phyloP scores from a whole-genome alignment of 2,797 vertebrate species.

The Protonibea diacanthus region DNA sequence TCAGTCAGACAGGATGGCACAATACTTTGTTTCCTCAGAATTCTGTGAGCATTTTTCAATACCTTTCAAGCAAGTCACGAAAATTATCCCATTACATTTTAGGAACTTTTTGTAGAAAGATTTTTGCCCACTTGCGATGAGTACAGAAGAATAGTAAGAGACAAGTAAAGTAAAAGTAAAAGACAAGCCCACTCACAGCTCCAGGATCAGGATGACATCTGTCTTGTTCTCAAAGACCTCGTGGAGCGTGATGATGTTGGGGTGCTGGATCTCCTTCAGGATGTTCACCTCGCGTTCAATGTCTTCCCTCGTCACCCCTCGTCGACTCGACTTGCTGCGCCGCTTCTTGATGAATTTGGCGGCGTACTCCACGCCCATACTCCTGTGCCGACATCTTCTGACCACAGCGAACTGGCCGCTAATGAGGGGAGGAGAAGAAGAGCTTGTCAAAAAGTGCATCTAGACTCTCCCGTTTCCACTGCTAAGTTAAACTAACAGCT shows the following conservation, averaged over 20 bases:
- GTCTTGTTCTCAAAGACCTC: conserved; percentile 97
- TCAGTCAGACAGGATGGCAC: too few species aligned
- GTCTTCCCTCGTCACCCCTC: conserved; percentile 94
- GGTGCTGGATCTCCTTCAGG: conserved; percentile 95
- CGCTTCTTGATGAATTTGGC: conserved; percentile 98
- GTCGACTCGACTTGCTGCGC: conserved; percentile 94
- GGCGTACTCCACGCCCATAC: conserved; percentile 89
- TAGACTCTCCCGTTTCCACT: background rate
- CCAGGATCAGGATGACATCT: conserved; percentile 97
- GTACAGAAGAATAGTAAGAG: background rate
- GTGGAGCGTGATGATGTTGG: conserved; percentile 95
- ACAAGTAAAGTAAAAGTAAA: too few species aligned
- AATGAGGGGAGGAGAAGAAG: background rate
- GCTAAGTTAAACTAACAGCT: background rate
- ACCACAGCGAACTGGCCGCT: conserved; percentile 98
- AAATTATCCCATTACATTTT: background rate
- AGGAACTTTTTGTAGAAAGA: background rate
- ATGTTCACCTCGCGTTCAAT: conserved; percentile 98
- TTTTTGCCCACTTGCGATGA: background rate
- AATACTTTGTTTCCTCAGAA: background rate
- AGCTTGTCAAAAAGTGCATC: background rate
- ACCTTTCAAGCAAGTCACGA: fast-evolving
- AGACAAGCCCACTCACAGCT: conserved; percentile 91
- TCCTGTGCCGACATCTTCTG: conserved; percentile 93
- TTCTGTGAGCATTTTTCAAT: background rate